These are phyloP conservation scores for Falcunculus frontatus DNA, from an alignment of 2,113 vertebrate species.

Conservation along the genomic window DNA sequence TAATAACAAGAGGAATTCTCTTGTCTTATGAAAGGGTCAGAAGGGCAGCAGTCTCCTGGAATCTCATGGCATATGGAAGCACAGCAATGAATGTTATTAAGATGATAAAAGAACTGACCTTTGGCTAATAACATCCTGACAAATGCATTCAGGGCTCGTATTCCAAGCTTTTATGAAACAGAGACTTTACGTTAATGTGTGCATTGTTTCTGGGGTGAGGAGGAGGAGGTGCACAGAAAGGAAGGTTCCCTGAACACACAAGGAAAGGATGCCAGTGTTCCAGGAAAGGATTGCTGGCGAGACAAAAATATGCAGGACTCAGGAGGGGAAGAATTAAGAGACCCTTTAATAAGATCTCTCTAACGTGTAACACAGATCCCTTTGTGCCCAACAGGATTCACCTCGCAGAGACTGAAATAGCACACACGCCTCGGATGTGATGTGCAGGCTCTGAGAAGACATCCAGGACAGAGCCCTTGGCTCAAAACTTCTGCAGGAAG, in stretches of 20 bases:
- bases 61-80: not conserved
- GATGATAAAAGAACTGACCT: constrained; percentile 35
- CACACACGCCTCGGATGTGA: not conserved
- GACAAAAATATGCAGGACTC: not conserved
- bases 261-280: not conserved
- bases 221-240: not conserved
- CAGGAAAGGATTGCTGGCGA: not conserved
- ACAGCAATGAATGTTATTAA: not conserved
- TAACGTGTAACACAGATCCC: not conserved
- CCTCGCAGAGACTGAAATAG: not conserved
- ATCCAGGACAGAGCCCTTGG: not conserved
- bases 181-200: not conserved
- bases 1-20: constrained; percentile 43
- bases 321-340: not conserved
- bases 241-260: not conserved
- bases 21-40: not conserved
- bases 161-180: not conserved
- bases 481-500: not conserved
- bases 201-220: not conserved
- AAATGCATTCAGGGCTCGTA: not conserved
- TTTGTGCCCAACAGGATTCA: not conserved
- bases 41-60: not conserved
- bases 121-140: constrained; percentile 18
- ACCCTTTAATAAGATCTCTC: not conserved
- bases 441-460: not conserved